Evolutionary conservation across 2,888 invertebrate species (phyloP), one percentile per base, ranked within the genome.

Genomic region (Oscheius sp.): DNA sequence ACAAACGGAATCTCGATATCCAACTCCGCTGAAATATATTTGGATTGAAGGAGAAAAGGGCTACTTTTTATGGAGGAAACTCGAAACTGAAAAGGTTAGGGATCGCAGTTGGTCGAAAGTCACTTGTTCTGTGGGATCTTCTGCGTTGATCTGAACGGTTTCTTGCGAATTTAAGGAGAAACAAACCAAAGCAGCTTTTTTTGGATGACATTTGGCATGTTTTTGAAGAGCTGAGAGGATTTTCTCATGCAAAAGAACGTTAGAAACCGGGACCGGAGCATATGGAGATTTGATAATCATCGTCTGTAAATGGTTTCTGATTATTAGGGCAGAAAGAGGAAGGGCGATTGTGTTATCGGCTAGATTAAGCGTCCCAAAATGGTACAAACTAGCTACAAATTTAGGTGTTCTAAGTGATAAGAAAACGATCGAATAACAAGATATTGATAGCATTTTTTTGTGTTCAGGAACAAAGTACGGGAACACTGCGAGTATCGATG

Each of bases 1-100:
- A 63, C 78, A 78, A 5, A 82, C 76, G n/a, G 81, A 71, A 45
- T 82, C 77, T 8, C 70, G 71, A 15, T 72, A 70, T 1, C 72
- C 71, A 58, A 82, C 78, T 31, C 69, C 68, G 17, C 68, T 71
- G 53, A 64, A 69, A 20, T 12, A 48, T 17, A 20, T 12, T n/a
- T n/a, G 25, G 8, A 27, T 27, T 52, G 29, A 20, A 4, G 17
- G 2, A n/a, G 55, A n/a, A 33, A 55, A 17, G 6, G 33, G n/a
- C 23, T 12, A 70, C 61, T 31, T n/a, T 20, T 67, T 37, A 25
- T 67, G 33, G 46, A 63, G 42, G 25, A 71, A 63, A 50, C 39
- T 39, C 34, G 70, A 48, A 12, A 34, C 55, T 5, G 55, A 27
- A 70, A 70, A 42, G 1, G 25, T 15, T 20, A 33, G 25, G 31